phyloP scores from a whole-genome alignment of 2,113 vertebrate genomes.

The Gnathonemus echidnorhynchus region DNA sequence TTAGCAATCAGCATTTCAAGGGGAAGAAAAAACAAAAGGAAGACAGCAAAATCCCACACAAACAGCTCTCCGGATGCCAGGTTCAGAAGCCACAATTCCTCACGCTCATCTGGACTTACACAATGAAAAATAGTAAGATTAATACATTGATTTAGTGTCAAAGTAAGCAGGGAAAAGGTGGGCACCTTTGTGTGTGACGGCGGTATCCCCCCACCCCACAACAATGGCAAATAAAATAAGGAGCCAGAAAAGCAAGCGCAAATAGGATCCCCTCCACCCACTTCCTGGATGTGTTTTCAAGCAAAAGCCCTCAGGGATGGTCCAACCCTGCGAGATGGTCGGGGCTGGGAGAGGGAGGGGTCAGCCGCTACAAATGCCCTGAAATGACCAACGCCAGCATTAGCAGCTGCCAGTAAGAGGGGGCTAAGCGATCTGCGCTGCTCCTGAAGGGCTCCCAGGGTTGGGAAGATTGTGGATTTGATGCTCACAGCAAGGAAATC shows the following conservation, averaged over 20 bases:
- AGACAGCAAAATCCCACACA: background rate
- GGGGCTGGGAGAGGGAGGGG: background rate
- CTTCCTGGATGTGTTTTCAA: constrained; percentile 19
- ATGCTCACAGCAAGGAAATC: background rate
- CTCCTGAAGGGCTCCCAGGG: background rate
- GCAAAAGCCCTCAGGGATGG: background rate
- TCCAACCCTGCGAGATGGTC: background rate
- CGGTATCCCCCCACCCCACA: background rate
- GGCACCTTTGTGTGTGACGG: too few species aligned
- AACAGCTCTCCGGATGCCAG: background rate
- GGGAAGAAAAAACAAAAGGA: background rate
- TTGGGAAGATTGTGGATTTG: background rate
- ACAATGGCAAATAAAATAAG: background rate
- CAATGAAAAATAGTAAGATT: background rate
- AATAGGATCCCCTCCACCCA: constrained; percentile 1
- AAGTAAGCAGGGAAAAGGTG: background rate
- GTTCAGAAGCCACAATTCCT: background rate
- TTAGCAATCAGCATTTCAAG: background rate
- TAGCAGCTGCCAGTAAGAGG: background rate
- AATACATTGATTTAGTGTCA: background rate
- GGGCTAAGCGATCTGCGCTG: background rate
- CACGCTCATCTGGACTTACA: background rate
- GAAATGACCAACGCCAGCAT: background rate
- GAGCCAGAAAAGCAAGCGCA: background rate
- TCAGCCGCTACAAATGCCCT: background rate